Evolutionary conservation across 2,113 vertebrate species (phyloP), one percentile per base, ranked within the genome.

Genomic region (Oryzias melastigma): DNA sequence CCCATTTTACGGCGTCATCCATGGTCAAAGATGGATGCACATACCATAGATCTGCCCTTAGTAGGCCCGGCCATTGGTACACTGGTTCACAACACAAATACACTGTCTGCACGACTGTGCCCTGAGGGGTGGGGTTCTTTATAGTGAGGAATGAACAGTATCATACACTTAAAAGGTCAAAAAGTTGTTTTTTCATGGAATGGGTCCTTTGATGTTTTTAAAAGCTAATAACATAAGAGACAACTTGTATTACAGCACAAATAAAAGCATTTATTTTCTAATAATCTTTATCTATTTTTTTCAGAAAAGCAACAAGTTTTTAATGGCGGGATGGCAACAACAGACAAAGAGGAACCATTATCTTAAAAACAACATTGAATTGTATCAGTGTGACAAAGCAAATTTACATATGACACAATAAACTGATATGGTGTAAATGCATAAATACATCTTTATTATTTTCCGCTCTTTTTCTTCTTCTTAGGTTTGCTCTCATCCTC

Each of bases 401-500:
- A 25, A 14, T 27, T 16, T 18, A 29, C 20, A 35, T n/a, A 20
- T 8, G 25, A 12, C 19, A 45, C 5, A 2, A 6, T 52, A 0
- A 47, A 13, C 22, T n/a, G 18, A 18, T 25, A 24, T 8, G 22
- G 29, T 70, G 17, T 43, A 14, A 3, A 54, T 44, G 14, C 10
- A 40, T 20, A 20, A 47, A 67, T 35, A 59, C 18, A 4, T 71
- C 82, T 76, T 85, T 86, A 74, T 44, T 45, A 40, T 46, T 85
- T 83, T 67, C 56, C 81, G 14, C 52, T 44, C 47, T 70, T 85
- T 61, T 84, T 85, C 79, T 90, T 87, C 58, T 84, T 88, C 41
- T 88, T 85, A 14, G 87, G 65, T 58, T 77, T 81, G 54, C 84
- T 84, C 57, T 89, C 85, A 4, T 91, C 89, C 62, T 89, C 90